Percentiles rank a stretch among this genome's conserved stretches.
These are phyloP conservation scores for Tetranychus urticae DNA, from an alignment of 1,140 invertebrate species.

Conservation along the genomic window DNA sequence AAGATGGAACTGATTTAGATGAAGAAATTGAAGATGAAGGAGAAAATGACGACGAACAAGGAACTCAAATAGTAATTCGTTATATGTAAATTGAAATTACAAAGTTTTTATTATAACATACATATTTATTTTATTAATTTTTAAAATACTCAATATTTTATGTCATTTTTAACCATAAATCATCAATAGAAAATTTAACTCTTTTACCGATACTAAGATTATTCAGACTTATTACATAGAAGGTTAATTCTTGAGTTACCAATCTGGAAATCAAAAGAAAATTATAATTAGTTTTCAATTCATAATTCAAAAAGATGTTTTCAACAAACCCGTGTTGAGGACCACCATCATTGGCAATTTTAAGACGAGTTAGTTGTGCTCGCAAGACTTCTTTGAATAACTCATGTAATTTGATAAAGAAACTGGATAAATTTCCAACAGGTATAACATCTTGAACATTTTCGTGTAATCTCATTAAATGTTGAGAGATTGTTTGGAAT, in stretches of 20 bases:
- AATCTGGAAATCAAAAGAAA: constrained; percentile 29
- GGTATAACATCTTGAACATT: constrained; percentile 57
- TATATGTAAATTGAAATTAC: too few species aligned
- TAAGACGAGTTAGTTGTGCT: constrained; percentile 56
- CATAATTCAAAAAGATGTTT: background rate
- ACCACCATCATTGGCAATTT: constrained; percentile 77
- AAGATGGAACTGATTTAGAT: background rate
- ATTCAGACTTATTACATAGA: constrained; percentile 75
- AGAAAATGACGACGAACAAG: background rate
- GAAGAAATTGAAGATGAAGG: background rate
- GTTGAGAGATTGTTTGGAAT: constrained; percentile 65
- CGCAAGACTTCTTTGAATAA: constrained; percentile 63
- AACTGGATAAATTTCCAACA: constrained; percentile 36
- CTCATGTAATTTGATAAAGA: constrained; percentile 60
- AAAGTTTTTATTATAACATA: too few species aligned
- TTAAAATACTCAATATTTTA: too few species aligned
- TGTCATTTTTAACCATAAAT: constrained; percentile 9
- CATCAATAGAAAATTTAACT: constrained; percentile 11
- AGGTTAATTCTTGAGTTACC: constrained; percentile 79
- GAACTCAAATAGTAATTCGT: too few species aligned
- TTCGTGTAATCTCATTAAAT: constrained; percentile 75
- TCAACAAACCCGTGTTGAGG: constrained; percentile 60
- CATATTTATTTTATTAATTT: too few species aligned
- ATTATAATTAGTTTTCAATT: background rate
- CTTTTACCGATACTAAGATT: constrained; percentile 9